Base-by-base conservation (phyloP, 2,888 invertebrate species). In the Meganola albula region DNA sequence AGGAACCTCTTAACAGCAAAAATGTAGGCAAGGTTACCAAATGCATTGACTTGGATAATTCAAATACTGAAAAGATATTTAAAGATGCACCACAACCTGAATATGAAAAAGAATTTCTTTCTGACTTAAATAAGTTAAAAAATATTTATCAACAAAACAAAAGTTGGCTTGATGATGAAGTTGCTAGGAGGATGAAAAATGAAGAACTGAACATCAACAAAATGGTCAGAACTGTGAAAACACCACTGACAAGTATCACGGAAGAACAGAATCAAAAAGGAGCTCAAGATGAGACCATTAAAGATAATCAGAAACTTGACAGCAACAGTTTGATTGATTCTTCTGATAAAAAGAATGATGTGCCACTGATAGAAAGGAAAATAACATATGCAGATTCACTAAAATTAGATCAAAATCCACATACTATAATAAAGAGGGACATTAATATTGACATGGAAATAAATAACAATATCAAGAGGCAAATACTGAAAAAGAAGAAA, bases 391-490 rank as follows among this genome's bases (percentile, higher is more conserved):
- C 79, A 27, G 78, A 78, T 55, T 76, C 80, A 16, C 50, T 78
- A n/a, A 74, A 74, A 49, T 59, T 58, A 41, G 48, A 61, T 10
- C 41, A 52, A 18, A 45, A 45, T 34, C n/a, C 21, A 12, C 34
- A 45, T 34, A 56, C 47, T 44, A 39, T 45, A 18, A 37, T 54
- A 40, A 61, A 58, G 36, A 59, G 48, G 43, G 53, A 63, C 14
- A 37, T 25, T 26, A 46, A 55, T 34, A 36, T 41, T 20, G 35
- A 37, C 31, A 45, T 40, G 30, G 34, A 86, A 13, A 57, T 34
- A 18, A 18, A 87, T n/a, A 54, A 84, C 23, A 79, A 82, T n/a
- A 87, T 87, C 74, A 90, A 89, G 42, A 50, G 53, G 25, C 34
- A 45, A 35, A 34, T 39, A 18, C 48, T 87, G 83, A 38, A 88